Evolutionary conservation across 1,140 invertebrate genomes (phyloP).

Genomic region (Branchinecta lynchi): DNA sequence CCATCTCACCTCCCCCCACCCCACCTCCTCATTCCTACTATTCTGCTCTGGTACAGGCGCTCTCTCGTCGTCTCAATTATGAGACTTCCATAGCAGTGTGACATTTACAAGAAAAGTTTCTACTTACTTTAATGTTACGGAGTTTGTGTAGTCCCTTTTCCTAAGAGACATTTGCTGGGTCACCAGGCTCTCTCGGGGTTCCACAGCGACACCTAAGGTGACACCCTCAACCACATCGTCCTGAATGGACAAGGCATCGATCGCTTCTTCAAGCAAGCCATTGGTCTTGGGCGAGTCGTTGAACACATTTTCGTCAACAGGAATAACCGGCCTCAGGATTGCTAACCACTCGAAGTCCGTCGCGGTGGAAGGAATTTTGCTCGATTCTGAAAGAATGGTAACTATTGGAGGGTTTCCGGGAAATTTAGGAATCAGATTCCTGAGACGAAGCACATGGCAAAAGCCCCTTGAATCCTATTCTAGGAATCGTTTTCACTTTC

Average conservation of each 20-base stretch:
- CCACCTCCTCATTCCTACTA: too few relatives aligned
- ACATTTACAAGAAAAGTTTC: background rate
- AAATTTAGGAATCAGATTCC: too few relatives aligned
- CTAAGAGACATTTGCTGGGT: constrained; percentile 6
- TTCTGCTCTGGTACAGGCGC: too few relatives aligned
- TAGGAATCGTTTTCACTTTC: too few relatives aligned
- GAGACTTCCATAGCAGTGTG: too few relatives aligned
- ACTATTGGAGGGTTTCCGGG: too few relatives aligned
- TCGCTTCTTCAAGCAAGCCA: background rate
- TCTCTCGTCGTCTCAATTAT: too few relatives aligned
- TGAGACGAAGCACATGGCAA: too few relatives aligned
- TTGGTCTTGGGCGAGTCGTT: background rate
- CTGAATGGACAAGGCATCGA: background rate
- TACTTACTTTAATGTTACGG: background rate
- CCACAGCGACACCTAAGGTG: background rate
- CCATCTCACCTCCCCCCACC: too few relatives aligned
- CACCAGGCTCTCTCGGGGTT: background rate
- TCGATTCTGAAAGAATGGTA: too few relatives aligned
- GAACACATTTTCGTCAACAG: background rate
- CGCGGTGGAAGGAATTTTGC: background rate
- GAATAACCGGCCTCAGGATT: background rate
- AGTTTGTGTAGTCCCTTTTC: background rate
- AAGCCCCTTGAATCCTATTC: too few relatives aligned
- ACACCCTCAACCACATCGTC: background rate
- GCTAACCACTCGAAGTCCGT: background rate